Percentiles rank a stretch among this genome's conserved stretches.
Conservation (phyloP, 2,888 invertebrate genomes). For the Cosmorhoe ocellata region DNA sequence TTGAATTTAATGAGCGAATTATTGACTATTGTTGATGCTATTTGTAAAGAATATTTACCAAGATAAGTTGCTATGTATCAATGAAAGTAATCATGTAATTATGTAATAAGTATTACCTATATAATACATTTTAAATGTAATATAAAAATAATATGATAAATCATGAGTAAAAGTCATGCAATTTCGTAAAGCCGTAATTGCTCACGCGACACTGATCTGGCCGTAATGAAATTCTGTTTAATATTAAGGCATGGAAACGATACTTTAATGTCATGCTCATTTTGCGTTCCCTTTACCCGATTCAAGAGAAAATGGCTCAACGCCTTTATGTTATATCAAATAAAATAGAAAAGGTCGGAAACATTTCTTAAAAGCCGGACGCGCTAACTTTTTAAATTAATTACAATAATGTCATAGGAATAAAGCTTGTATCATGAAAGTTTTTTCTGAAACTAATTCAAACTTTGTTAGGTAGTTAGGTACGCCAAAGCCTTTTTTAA, state of each 20-base stretch:
- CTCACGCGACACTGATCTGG: constrained; percentile 25
- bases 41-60: too few species aligned
- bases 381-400: background rate
- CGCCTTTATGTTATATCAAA: constrained; percentile 42
- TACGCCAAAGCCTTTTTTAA: too few species aligned
- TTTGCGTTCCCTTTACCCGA: constrained; percentile 56
- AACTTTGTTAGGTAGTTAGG: too few species aligned
- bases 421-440: too few species aligned
- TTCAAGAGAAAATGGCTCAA: constrained; percentile 57
- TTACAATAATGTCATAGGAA: too few species aligned
- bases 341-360: background rate
- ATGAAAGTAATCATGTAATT: too few species aligned
- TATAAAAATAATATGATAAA: background rate
- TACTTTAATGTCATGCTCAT: constrained; percentile 61
- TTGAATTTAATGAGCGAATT: too few species aligned
- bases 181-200: constrained; percentile 17
- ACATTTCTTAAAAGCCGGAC: background rate
- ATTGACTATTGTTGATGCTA: too few species aligned
- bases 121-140: too few species aligned
- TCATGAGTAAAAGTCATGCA: constrained; percentile 2
- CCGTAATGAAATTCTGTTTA: constrained; percentile 39
- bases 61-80: too few species aligned
- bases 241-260: constrained; percentile 54
- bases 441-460: too few species aligned
- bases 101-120: too few species aligned